These are phyloP conservation scores for Rhincodon typus DNA, from an alignment of 2,797 vertebrate genomes.

Conservation along the genomic window DNA sequence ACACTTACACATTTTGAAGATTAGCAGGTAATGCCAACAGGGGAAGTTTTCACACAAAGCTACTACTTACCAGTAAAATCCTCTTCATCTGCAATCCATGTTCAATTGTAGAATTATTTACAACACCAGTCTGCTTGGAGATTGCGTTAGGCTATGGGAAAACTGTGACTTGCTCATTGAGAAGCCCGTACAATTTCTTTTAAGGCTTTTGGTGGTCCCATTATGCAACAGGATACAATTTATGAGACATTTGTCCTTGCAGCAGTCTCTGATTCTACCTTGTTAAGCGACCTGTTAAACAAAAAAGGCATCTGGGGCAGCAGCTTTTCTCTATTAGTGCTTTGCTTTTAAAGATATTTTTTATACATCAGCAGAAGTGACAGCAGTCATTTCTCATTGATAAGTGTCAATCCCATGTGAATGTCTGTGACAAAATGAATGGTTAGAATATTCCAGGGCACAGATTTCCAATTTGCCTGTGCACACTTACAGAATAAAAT, in stretches of 20 bases:
- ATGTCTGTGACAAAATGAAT: not conserved
- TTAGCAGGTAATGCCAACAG: not conserved
- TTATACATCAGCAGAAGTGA: not conserved
- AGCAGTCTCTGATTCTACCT: not conserved
- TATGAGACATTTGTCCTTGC: constrained; percentile 19
- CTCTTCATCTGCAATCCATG: not conserved
- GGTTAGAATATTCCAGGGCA: not conserved
- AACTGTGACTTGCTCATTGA: not conserved
- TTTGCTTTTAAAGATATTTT: constrained; percentile 1
- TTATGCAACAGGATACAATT: constrained; percentile 10
- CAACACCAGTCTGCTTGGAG: not conserved
- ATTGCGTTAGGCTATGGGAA: not conserved
- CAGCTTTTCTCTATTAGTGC: not conserved
- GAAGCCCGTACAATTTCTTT: not conserved
- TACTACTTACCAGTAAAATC: not conserved
- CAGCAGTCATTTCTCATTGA: not conserved
- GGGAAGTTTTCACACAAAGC: not conserved
- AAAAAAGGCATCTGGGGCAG: not conserved
- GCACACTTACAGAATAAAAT: constrained; percentile 17
- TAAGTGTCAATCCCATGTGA: constrained; percentile 29
- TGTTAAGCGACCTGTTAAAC: not conserved
- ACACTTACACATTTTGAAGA: not conserved
- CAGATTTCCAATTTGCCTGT: constrained; percentile 18
- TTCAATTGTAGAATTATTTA: not conserved
- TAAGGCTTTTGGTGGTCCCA: constrained; percentile 12